A percentile compares a stretch with the other conserved stretches of the same genome.
Evolutionary conservation across 2,113 vertebrate genomes (phyloP).

Genomic region (Turnix velox): DNA sequence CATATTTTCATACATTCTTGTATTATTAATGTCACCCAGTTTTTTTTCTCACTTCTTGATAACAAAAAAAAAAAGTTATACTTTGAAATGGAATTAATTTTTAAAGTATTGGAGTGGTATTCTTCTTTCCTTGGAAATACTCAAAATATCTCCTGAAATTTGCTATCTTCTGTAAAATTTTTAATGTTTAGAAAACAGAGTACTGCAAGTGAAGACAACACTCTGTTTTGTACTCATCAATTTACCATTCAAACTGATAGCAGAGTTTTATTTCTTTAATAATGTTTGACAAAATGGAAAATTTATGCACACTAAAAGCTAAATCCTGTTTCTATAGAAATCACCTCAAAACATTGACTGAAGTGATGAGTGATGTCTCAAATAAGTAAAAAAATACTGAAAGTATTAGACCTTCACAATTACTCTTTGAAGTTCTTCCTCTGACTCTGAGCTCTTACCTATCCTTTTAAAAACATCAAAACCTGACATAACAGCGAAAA

Average conservation of each 20-base stretch:
- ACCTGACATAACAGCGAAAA: not conserved
- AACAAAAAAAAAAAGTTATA: not conserved
- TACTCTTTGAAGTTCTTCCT: not conserved
- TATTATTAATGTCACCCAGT: not conserved
- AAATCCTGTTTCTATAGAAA: not conserved
- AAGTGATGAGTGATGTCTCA: not conserved
- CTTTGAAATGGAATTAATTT: not conserved
- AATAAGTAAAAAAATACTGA: not conserved
- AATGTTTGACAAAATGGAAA: not conserved
- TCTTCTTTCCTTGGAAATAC: not conserved
- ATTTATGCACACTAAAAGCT: not conserved
- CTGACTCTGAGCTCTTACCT: not conserved
- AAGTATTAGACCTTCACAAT: not conserved
- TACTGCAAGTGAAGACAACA: not conserved
- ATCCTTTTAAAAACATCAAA: not conserved
- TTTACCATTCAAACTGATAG: not conserved
- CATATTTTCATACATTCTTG: not conserved
- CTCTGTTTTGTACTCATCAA: not conserved
- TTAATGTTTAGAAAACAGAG: not conserved
- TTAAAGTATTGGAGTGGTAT: not conserved
- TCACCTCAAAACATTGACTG: not conserved
- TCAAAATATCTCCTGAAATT: not conserved
- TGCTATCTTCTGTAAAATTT: not conserved
- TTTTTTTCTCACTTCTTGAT: not conserved
- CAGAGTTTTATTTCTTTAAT: not conserved